These are phyloP conservation scores for Potorous gilbertii DNA, from an alignment of 2,797 vertebrate genomes.

Conservation along the genomic window DNA sequence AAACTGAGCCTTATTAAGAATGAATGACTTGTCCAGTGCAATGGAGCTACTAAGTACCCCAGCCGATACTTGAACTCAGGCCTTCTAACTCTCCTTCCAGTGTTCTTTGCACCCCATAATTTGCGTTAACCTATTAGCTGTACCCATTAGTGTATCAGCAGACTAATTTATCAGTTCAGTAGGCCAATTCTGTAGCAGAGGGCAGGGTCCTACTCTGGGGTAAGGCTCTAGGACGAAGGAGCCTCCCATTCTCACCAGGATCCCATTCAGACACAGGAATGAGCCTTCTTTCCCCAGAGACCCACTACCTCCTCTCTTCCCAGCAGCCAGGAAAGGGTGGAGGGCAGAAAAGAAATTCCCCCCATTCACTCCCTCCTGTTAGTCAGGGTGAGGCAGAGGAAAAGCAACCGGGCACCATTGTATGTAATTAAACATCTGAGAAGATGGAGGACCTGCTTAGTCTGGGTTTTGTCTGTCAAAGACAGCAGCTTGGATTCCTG, in stretches of 20 bases:
- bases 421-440: background rate
- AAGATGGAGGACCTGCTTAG: background rate
- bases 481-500: background rate
- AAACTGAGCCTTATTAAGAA: background rate
- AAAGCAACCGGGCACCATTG: background rate
- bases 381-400: constrained; percentile 19
- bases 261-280: background rate
- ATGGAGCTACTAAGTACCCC: background rate
- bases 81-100: background rate
- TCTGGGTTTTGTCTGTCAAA: constrained; percentile 9
- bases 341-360: constrained; percentile 12
- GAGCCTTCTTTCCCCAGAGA: background rate
- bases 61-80: background rate
- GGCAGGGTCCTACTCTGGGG: background rate
- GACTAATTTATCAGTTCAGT: background rate
- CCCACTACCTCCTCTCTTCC: background rate
- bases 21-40: background rate
- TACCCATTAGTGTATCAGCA: background rate
- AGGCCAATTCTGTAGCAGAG: background rate
- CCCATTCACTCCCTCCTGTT: background rate
- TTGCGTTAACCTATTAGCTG: background rate
- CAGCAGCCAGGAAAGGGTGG: background rate
- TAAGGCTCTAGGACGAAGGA: background rate
- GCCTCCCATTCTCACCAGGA: background rate
- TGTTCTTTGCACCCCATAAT: background rate